Evolutionary conservation across 1,140 invertebrate genomes (phyloP).

Genomic region (Drosophila pruinosa): DNA sequence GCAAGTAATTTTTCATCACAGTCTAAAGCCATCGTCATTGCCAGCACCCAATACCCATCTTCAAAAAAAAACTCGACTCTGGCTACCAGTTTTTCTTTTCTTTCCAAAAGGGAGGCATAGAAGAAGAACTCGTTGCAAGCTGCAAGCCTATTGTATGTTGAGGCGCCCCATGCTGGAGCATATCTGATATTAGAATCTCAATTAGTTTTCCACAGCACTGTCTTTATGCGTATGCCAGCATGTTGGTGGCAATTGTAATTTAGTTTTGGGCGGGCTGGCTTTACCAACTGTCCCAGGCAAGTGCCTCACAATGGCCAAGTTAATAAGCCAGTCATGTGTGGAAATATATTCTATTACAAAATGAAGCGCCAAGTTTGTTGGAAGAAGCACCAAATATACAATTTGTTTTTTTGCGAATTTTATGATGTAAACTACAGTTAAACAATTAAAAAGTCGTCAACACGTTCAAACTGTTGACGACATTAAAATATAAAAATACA

Average conservation of each 20-base stretch:
- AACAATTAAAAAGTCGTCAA: slow-evolving; percentile 7
- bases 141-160: slow-evolving; percentile 32
- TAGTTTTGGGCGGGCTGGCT: slow-evolving; percentile 48
- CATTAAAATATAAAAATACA: slow-evolving; percentile 53
- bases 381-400: no score
- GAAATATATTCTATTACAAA: no score
- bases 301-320: slow-evolving; percentile 1
- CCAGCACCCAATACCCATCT: neutral
- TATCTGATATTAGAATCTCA: slow-evolving; percentile 80
- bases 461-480: slow-evolving; percentile 66
- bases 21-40: neutral
- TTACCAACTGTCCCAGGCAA: slow-evolving; percentile 37
- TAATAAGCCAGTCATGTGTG: neutral
- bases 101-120: neutral
- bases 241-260: slow-evolving; percentile 47
- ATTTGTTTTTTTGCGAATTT: no score
- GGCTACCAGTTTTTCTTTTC: slow-evolving; percentile 38
- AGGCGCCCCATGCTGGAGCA: slow-evolving; percentile 61
- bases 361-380: no score
- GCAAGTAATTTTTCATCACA: slow-evolving; percentile 77
- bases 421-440: neutral
- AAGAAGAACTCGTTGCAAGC: neutral
- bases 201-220: slow-evolving; percentile 67
- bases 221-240: slow-evolving; percentile 58
- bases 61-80: slow-evolving; percentile 28